Conservation (phyloP, 1,140 invertebrate genomes). For the Arion vulgaris region DNA sequence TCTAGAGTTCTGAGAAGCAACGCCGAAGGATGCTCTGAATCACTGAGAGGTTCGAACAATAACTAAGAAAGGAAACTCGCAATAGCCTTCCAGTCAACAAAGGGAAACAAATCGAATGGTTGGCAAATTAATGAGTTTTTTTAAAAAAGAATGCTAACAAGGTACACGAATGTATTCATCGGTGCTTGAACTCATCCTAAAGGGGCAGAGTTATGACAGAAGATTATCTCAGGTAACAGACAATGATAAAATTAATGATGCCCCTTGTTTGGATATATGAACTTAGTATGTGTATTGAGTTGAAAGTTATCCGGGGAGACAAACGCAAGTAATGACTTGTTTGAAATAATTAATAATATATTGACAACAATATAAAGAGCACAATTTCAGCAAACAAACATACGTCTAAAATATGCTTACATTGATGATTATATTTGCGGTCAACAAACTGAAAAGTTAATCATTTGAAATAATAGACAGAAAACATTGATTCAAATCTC, state of each 20-base stretch:
- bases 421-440: not conserved
- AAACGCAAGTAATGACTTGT: not conserved
- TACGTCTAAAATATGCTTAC: not conserved
- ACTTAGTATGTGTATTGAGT: not conserved
- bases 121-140: constrained; percentile 17
- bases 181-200: constrained; percentile 2
- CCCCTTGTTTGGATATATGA: not conserved
- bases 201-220: not conserved
- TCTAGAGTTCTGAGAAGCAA: constrained; percentile 22
- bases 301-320: not conserved
- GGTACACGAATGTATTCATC: not conserved
- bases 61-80: constrained; percentile 16
- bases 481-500: not conserved
- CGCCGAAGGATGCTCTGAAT: not conserved
- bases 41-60: constrained; percentile 1
- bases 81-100: constrained; percentile 11
- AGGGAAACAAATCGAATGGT: constrained; percentile 7
- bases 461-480: not conserved
- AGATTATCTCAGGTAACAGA: not conserved
- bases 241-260: not conserved
- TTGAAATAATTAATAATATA: not conserved
- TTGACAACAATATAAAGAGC: not conserved
- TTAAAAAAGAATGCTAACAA: not conserved
- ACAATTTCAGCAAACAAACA: too few relatives aligned
- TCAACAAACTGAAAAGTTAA: not conserved